Evolutionary conservation across 2,797 vertebrate species (phyloP).

Genomic region (Gallinago stenura): DNA sequence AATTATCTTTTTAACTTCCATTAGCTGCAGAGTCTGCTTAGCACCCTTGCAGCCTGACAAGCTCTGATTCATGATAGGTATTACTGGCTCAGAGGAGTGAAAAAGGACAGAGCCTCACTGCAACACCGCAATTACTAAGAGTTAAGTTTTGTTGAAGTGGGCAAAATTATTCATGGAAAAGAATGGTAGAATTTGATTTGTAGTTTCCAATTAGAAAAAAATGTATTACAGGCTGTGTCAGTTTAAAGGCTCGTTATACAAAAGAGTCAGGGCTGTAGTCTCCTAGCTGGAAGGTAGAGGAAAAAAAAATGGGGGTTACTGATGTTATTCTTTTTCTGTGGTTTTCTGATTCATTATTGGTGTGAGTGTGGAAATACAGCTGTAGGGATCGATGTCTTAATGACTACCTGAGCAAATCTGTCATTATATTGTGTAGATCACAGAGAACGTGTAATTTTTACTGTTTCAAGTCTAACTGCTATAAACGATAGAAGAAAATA

Average conservation of each 20-base stretch:
- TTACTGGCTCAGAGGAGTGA: background rate
- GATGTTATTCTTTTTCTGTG: background rate
- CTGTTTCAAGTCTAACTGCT: background rate
- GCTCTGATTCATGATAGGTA: background rate
- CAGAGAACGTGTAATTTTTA: background rate
- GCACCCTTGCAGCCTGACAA: background rate
- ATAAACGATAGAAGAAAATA: background rate
- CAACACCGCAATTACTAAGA: background rate
- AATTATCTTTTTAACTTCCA: background rate
- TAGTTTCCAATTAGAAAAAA: background rate
- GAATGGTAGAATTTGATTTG: background rate
- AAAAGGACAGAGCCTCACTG: background rate
- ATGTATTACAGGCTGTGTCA: background rate
- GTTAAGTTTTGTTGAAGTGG: background rate
- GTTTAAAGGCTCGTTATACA: background rate
- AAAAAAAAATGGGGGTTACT: background rate
- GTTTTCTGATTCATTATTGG: slow-evolving; percentile 15
- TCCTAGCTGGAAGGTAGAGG: background rate
- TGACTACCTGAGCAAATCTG: background rate
- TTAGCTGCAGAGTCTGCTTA: background rate
- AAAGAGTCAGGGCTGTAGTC: background rate
- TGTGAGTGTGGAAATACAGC: background rate
- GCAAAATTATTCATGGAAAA: background rate
- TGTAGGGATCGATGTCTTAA: background rate
- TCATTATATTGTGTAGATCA: background rate